A percentile compares a stretch with the other conserved stretches of the same genome.
Conservation (phyloP, 92 coral and sea anemone species). For the Chrysogorgia sp. region DNA sequence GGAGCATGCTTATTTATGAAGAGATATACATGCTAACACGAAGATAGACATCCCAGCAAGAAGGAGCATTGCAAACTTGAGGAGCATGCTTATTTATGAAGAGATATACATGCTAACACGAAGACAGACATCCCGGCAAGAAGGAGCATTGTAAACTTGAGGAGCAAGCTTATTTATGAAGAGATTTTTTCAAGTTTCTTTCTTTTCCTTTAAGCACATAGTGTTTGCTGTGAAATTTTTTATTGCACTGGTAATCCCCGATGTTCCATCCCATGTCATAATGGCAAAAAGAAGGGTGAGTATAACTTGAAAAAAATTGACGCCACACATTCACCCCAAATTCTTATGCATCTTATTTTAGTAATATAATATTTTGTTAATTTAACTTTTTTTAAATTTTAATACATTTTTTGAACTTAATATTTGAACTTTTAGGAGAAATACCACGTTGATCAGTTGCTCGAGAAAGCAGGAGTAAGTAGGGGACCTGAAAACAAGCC, state of each 20-base stretch:
- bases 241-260: constrained; percentile 90
- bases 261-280: constrained; percentile 79
- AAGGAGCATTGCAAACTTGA: too few species aligned
- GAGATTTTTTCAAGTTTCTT: not conserved
- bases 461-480: constrained; percentile 85
- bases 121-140: too few species aligned
- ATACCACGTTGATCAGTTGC: constrained; percentile 74
- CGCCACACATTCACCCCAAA: not conserved
- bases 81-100: too few species aligned
- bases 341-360: not conserved
- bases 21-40: too few species aligned
- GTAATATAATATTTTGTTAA: not conserved
- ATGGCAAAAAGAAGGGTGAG: constrained; percentile 89
- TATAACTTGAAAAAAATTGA: not conserved
- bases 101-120: too few species aligned
- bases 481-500: constrained; percentile 85
- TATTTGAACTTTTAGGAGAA: constrained; percentile 63
- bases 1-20: too few species aligned
- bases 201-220: too few species aligned
- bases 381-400: too few species aligned
- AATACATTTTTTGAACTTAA: not conserved
- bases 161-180: not conserved
- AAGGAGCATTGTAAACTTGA: too few species aligned
- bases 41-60: too few species aligned
- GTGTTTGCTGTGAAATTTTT: constrained; percentile 88